A percentile compares a stretch with the other conserved stretches of the same genome.
These are phyloP conservation scores for Lepetodrilus schrolli DNA, from an alignment of 2,888 invertebrate genomes.

Conservation along the genomic window DNA sequence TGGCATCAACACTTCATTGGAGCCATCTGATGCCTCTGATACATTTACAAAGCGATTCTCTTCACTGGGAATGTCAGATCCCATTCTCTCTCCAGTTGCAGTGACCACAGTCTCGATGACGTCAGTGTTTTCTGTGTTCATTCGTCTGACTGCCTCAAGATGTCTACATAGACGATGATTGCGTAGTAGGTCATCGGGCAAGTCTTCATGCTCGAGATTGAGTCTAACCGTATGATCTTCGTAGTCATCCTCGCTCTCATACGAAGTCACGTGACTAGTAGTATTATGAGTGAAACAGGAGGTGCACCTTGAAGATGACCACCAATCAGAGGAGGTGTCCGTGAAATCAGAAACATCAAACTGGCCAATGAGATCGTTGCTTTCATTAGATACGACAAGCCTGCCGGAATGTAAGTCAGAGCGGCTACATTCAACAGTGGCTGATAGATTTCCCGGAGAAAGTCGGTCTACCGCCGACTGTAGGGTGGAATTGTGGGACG, in stretches of 20 bases:
- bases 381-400: not conserved
- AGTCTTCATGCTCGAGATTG: constrained; percentile 1
- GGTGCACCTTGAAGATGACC: too few relatives aligned
- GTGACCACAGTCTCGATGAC: constrained; percentile 20
- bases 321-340: not conserved
- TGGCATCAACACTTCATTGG: not conserved
- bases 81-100: constrained; percentile 2
- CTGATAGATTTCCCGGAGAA: not conserved
- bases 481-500: constrained; percentile 13
- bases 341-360: constrained; percentile 10
- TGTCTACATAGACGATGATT: constrained; percentile 5
- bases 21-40: not conserved
- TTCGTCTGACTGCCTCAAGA: not conserved
- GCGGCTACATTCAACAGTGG: not conserved
- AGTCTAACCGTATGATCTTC: not conserved
- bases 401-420: not conserved
- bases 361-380: not conserved
- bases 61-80: not conserved
- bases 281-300: not conserved
- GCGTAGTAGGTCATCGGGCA: not conserved
- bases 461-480: not conserved
- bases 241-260: not conserved
- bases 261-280: not conserved
- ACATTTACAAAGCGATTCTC: not conserved
- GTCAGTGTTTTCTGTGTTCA: constrained; percentile 22